These are phyloP conservation scores for Drosophila sproati DNA, from an alignment of 1,140 invertebrate species.

Conservation along the genomic window DNA sequence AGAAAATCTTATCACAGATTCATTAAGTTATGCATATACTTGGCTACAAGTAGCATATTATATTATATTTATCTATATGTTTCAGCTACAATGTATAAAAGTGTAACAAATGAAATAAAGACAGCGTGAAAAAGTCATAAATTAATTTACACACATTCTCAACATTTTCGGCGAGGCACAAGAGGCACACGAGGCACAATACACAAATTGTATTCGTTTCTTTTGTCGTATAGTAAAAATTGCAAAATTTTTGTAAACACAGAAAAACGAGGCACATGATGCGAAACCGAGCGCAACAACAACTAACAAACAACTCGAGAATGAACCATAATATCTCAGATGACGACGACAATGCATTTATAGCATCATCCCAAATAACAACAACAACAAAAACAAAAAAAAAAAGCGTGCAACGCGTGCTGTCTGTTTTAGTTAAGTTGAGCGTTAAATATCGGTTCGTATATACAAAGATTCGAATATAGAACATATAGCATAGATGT, in stretches of 20 bases:
- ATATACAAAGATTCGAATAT: slow-evolving; percentile 23
- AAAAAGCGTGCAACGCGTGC: slow-evolving; percentile 35
- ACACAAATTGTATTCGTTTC: too few species aligned
- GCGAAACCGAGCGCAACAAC: slow-evolving; percentile 68
- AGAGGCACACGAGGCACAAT: too few species aligned
- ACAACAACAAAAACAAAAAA: slow-evolving; percentile 15
- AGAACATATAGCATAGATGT: slow-evolving; percentile 17
- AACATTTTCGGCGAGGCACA: slow-evolving; percentile 40
- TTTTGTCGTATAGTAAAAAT: slow-evolving; percentile 42
- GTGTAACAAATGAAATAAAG: slow-evolving; percentile 53
- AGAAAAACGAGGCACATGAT: slow-evolving; percentile 55
- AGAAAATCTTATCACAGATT: slow-evolving; percentile 30
- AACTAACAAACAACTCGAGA: slow-evolving; percentile 35
- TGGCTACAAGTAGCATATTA: slow-evolving; percentile 18
- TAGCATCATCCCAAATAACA: slow-evolving; percentile 59
- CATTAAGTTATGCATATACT: slow-evolving; percentile 5
- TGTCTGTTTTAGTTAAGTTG: slow-evolving; percentile 49
- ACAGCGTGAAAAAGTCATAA: slow-evolving; percentile 65
- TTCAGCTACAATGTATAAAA: slow-evolving; percentile 25
- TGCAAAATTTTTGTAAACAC: slow-evolving; percentile 50
- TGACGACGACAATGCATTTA: slow-evolving; percentile 75
- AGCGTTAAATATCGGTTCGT: slow-evolving; percentile 41
- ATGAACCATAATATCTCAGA: slow-evolving; percentile 38
- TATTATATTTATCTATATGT: slow-evolving; percentile 1
- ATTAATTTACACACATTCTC: slow-evolving; percentile 77